Evolutionary conservation across 2,113 vertebrate species (phyloP).

Genomic region (Chrysochloris asiatica): DNA sequence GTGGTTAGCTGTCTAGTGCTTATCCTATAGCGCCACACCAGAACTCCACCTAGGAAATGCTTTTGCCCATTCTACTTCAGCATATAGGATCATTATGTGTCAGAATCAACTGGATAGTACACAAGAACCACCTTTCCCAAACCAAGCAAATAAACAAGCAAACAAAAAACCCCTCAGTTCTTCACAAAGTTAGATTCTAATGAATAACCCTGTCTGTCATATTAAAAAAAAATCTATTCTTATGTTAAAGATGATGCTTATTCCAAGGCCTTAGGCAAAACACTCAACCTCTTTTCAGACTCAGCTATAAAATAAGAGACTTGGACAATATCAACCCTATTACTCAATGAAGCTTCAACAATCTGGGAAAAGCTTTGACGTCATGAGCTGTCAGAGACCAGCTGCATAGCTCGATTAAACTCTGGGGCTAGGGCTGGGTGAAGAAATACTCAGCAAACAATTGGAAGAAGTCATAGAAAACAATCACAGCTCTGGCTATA

Average conservation of each 20-base stretch:
- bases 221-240: conserved; percentile 6
- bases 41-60: not conserved
- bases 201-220: not conserved
- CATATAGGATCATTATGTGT: not conserved
- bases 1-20: no score
- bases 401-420: conserved; percentile 65
- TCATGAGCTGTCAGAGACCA: conserved; percentile 66
- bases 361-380: conserved; percentile 55
- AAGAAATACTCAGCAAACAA: conserved; percentile 80
- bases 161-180: not conserved
- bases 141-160: not conserved
- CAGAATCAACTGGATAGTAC: not conserved
- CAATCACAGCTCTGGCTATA: conserved; percentile 72
- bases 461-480: conserved; percentile 77
- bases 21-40: no score
- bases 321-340: not conserved
- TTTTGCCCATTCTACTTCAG: not conserved
- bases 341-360: not conserved
- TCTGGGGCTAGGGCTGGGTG: conserved; percentile 48
- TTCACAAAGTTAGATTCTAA: conserved; percentile 41
- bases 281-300: not conserved
- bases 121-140: not conserved
- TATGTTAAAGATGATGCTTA: not conserved
- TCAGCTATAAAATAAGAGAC: conserved; percentile 31
- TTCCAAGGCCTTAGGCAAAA: not conserved